Conservation (phyloP, 2,888 invertebrate genomes). For the Cantharis lateralis region DNA sequence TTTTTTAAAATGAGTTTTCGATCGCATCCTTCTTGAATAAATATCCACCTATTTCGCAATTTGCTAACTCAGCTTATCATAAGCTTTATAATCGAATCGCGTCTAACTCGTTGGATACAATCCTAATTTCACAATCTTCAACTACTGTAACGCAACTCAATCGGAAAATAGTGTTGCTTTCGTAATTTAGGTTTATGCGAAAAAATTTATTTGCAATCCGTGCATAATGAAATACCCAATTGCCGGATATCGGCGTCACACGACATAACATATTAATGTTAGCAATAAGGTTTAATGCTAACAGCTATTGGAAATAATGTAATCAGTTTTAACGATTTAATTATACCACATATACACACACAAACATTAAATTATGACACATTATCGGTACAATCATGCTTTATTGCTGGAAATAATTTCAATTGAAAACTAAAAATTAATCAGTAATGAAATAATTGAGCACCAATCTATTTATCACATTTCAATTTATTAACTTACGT, state of each 20-base stretch:
- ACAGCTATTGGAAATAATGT: conserved; percentile 18
- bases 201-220: conserved; percentile 21
- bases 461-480: not conserved
- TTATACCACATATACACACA: conserved; percentile 16
- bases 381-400: conserved; percentile 12
- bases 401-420: conserved; percentile 5
- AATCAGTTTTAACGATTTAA: conserved; percentile 20
- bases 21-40: conserved; percentile 30
- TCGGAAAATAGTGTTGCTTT: conserved; percentile 3
- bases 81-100: conserved; percentile 13
- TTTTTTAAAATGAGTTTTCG: conserved; percentile 35
- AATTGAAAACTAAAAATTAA: not conserved
- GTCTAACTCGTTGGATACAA: conserved; percentile 1
- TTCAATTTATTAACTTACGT: no score
- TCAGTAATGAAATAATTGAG: not conserved
- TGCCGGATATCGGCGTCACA: conserved; percentile 14
- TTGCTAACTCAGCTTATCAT: conserved; percentile 26
- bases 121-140: conserved; percentile 8
- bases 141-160: not conserved
- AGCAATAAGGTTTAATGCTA: conserved; percentile 6
- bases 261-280: conserved; percentile 10
- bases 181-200: conserved; percentile 10
- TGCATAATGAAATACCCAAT: conserved; percentile 13
- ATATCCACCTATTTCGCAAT: conserved; percentile 28
- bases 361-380: conserved; percentile 15